These are phyloP conservation scores for Drosophila kanapiae DNA, from an alignment of 1,140 invertebrate genomes.

Conservation along the genomic window DNA sequence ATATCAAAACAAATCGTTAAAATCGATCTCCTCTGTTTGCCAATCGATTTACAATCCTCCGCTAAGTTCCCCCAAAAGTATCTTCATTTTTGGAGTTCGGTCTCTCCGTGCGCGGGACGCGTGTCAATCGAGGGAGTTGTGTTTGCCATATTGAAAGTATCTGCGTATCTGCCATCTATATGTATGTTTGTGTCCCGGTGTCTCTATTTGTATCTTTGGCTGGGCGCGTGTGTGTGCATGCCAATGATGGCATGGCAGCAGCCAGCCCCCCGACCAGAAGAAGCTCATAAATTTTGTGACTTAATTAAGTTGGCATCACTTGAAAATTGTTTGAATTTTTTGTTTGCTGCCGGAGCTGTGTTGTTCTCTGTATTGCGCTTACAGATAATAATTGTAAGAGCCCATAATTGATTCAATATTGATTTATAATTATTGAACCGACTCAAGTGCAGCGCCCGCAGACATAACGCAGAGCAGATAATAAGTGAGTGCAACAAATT, in stretches of 20 bases:
- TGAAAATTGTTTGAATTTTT: slow-evolving; percentile 80
- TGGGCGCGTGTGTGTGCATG: slow-evolving; percentile 27
- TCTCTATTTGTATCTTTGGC: slow-evolving; percentile 42
- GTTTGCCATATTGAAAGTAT: slow-evolving; percentile 49
- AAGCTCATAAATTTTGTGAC: slow-evolving; percentile 81
- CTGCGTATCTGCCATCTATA: slow-evolving; percentile 23
- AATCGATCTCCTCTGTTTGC: slow-evolving; percentile 79
- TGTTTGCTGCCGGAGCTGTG: slow-evolving; percentile 20
- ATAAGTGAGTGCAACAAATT: slow-evolving; percentile 41
- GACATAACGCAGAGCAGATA: slow-evolving; percentile 31
- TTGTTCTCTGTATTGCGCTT: slow-evolving; percentile 46
- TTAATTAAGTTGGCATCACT: slow-evolving; percentile 82
- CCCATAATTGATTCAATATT: slow-evolving; percentile 74
- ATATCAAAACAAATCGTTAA: slow-evolving; percentile 86
- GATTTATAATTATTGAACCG: slow-evolving; percentile 75
- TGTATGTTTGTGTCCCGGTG: slow-evolving; percentile 7
- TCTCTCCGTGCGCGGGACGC: slow-evolving; percentile 41
- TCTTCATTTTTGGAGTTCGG: slow-evolving; percentile 64
- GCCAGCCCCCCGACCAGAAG: slow-evolving; percentile 50
- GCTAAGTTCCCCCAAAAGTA: slow-evolving; percentile 27
- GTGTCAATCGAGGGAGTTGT: slow-evolving; percentile 74
- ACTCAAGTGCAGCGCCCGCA: slow-evolving; percentile 49
- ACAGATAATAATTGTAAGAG: slow-evolving; percentile 75
- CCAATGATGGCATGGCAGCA: slow-evolving; percentile 39
- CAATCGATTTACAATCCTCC: slow-evolving; percentile 61